phyloP scores from a whole-genome alignment of 1,140 invertebrate species.

The Achatina immaculata region DNA sequence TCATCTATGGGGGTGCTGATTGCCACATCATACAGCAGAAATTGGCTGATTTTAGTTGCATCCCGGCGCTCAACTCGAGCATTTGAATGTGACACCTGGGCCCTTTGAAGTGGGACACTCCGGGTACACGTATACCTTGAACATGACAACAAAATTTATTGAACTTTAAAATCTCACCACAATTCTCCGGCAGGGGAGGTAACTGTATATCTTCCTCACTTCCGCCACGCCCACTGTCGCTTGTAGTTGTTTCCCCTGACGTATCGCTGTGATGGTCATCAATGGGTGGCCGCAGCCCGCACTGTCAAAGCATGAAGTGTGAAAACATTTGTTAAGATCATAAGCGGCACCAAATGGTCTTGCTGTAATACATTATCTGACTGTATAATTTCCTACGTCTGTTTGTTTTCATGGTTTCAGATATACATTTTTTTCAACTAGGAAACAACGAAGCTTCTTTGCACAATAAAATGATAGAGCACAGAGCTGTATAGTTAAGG shows the following conservation, averaged over 20 bases:
- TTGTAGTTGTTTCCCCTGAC: constrained; percentile 58
- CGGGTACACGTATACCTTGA: too few species aligned
- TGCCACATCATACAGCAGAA: too few species aligned
- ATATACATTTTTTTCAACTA: not conserved
- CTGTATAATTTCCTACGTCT: too few species aligned
- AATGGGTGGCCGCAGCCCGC: constrained; percentile 33
- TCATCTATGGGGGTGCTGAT: too few species aligned
- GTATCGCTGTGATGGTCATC: constrained; percentile 61
- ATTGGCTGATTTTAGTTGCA: too few species aligned
- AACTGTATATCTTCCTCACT: constrained; percentile 61
- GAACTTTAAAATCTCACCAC: constrained; percentile 40
- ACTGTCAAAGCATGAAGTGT: constrained; percentile 13
- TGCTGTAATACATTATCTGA: not conserved
- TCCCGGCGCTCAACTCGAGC: too few species aligned
- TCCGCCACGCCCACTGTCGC: constrained; percentile 60
- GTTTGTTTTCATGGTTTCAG: too few species aligned
- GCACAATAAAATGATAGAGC: not conserved
- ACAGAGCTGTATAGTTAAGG: not conserved
- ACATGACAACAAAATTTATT: too few species aligned
- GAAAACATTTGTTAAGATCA: too few species aligned
- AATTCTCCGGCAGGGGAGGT: constrained; percentile 42
- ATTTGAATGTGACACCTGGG: too few species aligned
- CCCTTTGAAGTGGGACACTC: too few species aligned
- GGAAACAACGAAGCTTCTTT: not conserved
- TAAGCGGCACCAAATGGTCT: too few species aligned